Evolutionary conservation across 2,888 invertebrate genomes (phyloP).

Genomic region (Malthinus seriepunctatus): DNA sequence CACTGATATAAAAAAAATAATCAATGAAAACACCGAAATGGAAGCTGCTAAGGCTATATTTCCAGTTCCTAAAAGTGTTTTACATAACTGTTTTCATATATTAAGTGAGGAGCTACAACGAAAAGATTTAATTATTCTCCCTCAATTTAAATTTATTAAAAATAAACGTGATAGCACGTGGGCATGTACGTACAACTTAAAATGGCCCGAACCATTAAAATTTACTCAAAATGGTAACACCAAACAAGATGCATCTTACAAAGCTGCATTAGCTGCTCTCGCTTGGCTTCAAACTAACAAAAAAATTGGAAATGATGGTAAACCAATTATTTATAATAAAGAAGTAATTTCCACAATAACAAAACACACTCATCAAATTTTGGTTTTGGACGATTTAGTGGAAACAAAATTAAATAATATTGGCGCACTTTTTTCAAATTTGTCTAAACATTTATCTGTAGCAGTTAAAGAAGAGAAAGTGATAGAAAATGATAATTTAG

Average conservation of each 20-base stretch:
- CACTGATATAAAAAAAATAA: background rate
- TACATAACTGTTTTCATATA: slow-evolving; percentile 56
- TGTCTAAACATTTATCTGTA: slow-evolving; percentile 33
- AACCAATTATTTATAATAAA: slow-evolving; percentile 57
- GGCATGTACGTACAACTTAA: slow-evolving; percentile 59
- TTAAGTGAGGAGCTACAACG: slow-evolving; percentile 54
- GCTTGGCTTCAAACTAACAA: slow-evolving; percentile 58
- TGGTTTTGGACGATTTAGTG: slow-evolving; percentile 39
- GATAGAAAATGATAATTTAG: background rate
- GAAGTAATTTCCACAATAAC: slow-evolving; percentile 50
- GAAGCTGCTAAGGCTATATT: slow-evolving; percentile 45
- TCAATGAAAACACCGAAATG: background rate
- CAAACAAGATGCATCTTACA: slow-evolving; percentile 60
- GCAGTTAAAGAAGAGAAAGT: background rate
- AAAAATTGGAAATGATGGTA: slow-evolving; percentile 56
- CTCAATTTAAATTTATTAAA: slow-evolving; percentile 48
- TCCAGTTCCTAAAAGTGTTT: slow-evolving; percentile 56
- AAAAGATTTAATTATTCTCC: slow-evolving; percentile 46
- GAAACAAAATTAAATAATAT: slow-evolving; percentile 54
- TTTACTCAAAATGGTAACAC: slow-evolving; percentile 58
- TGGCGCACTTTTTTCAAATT: slow-evolving; percentile 38
- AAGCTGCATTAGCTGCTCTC: slow-evolving; percentile 60
- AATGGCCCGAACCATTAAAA: slow-evolving; percentile 62
- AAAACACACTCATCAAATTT: slow-evolving; percentile 39
- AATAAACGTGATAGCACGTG: slow-evolving; percentile 50